A percentile compares a stretch with the other conserved stretches of the same genome.
Conservation (phyloP, 2,113 vertebrate species). For the Candoia aspera region DNA sequence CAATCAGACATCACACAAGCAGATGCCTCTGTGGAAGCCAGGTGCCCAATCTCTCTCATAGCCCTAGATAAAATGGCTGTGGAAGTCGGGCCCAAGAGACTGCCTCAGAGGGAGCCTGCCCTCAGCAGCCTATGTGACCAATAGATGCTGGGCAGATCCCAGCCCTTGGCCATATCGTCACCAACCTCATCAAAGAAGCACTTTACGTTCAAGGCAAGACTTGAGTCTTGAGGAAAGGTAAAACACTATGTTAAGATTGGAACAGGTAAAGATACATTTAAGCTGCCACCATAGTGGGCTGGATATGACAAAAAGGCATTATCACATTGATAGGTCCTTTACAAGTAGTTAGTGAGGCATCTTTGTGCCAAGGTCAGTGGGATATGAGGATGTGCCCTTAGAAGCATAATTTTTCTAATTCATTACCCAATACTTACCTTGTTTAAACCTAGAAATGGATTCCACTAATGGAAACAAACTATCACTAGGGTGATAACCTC, state of each 20-base stretch:
- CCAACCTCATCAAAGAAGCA: no score
- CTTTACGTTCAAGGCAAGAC: no score
- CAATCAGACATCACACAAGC: no score
- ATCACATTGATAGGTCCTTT: not conserved
- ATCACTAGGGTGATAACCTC: slow-evolving; percentile 52
- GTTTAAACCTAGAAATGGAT: not conserved
- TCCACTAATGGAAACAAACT: not conserved
- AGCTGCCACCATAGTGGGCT: not conserved
- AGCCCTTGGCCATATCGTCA: no score
- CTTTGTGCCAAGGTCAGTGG: not conserved
- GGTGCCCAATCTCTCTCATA: no score
- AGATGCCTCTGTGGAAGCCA: no score
- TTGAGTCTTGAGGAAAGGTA: no score
- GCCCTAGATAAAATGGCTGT: no score
- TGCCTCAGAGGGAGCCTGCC: no score
- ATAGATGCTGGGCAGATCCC: no score
- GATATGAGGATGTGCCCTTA: not conserved
- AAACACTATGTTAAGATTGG: not conserved
- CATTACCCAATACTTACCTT: not conserved
- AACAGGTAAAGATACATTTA: not conserved
- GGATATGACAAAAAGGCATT: not conserved
- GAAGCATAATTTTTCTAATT: not conserved
- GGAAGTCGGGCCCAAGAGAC: no score
- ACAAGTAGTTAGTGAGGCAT: not conserved
- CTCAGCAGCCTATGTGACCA: no score